Percentiles rank a stretch among this genome's conserved stretches.
phyloP scores from a whole-genome alignment of 2,888 invertebrate genomes.

The Crocallis elinguaria region DNA sequence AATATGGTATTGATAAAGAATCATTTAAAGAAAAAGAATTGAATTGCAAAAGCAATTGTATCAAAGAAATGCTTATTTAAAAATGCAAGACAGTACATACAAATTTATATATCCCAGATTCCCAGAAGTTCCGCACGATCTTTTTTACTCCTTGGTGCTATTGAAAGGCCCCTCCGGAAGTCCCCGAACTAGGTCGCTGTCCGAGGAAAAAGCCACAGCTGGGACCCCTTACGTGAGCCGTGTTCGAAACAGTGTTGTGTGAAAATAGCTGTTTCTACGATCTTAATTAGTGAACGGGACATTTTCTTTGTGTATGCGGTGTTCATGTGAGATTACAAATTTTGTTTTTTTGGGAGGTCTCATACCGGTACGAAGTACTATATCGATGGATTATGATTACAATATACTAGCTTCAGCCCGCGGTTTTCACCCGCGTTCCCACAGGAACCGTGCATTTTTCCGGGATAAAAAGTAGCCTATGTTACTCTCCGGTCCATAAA shows the following conservation, averaged over 20 bases:
- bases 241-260: constrained; percentile 19
- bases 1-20: no score
- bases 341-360: constrained; percentile 11
- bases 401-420: no score
- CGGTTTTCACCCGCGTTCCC: background rate
- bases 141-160: background rate
- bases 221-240: background rate
- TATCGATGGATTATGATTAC: no score
- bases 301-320: constrained; percentile 15
- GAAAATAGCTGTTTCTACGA: constrained; percentile 28
- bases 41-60: no score
- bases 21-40: no score
- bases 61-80: no score
- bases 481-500: no score
- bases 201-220: background rate
- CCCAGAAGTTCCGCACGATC: background rate
- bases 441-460: no score
- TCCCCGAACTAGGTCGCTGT: constrained; percentile 8
- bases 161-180: constrained; percentile 12
- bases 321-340: constrained; percentile 15
- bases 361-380: background rate
- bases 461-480: no score
- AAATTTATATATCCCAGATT: no score
- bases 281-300: constrained; percentile 25
- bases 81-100: no score